Evolutionary conservation across 2,113 vertebrate species (phyloP), one percentile per base, ranked within the genome.

Genomic region (Otis tarda): DNA sequence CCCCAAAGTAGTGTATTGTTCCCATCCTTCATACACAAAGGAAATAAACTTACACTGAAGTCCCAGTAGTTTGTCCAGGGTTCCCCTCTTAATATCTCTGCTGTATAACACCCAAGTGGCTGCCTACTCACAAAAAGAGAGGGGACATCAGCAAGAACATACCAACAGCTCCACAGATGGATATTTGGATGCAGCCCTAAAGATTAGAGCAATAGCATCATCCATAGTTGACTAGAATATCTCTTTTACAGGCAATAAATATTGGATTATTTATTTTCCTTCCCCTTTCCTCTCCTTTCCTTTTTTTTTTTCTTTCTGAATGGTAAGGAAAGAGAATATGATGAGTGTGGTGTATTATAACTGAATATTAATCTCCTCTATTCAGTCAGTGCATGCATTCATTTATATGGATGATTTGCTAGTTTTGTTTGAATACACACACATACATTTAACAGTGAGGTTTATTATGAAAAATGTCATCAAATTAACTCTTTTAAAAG

Each of bases 381-480:
- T 97, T 97, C 96, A 95, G 94, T 73, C 91, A 87, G 87, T 89
- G 78, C 96, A 76, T 88, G 89, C 93, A 92, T 95, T 97, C 94
- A 97, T 97, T 97, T 97, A 96, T 95, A 96, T 83, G 97, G 96
- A 91, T 97, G 97, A 96, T 97, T 97, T 97, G 96, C 85, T 96
- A 61, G 97, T 96, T 97, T 97, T 97, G 97, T 97, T 97, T 97
- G 97, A 95, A 89, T 95, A 97, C 95, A 97, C 95, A 97, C 53
- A 91, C 70, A 89, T 95, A 96, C 80, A 94, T 94, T 96, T 96
- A 96, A 92, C 90, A 89, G 85, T 27, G 53, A 96, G 65, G 57
- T 91, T 97, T 97, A 97, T 95, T 91, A 96, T 97, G 96, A 97
- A 97, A 97, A 97, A 97, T 97, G 71, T 89, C 91, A 77, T 97